These are phyloP conservation scores for Celastrina argiolus DNA, from an alignment of 2,888 invertebrate genomes.

Conservation along the genomic window DNA sequence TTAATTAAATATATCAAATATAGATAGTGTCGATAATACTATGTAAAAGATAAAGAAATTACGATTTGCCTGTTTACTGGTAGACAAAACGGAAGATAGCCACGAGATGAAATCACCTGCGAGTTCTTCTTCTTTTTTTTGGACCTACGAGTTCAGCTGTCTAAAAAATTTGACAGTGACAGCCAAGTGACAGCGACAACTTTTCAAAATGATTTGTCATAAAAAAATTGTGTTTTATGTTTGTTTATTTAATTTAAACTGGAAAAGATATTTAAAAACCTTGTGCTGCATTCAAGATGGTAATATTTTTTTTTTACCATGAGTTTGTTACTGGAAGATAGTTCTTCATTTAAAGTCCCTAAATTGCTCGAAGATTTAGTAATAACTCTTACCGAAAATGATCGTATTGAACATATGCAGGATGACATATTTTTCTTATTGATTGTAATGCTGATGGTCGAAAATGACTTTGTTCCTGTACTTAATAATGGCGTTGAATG, in stretches of 20 bases:
- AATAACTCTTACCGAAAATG: constrained; percentile 42
- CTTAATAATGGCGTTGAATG: constrained; percentile 39
- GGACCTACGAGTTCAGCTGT: no score
- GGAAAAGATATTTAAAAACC: not conserved
- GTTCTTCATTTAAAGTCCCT: constrained; percentile 52
- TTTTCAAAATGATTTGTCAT: constrained; percentile 1
- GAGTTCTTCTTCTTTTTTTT: no score
- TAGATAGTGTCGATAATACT: not conserved
- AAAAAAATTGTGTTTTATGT: not conserved
- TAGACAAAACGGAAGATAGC: not conserved
- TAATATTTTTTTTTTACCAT: constrained; percentile 23
- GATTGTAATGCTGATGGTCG: constrained; percentile 55
- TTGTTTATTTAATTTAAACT: not conserved
- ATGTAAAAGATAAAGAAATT: not conserved
- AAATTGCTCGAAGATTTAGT: constrained; percentile 48
- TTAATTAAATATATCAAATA: no score
- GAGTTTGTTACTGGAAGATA: constrained; percentile 50
- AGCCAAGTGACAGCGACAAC: not conserved
- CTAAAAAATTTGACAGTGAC: not conserved
- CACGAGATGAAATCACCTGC: not conserved
- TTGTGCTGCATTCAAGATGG: not conserved
- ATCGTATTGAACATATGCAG: constrained; percentile 47
- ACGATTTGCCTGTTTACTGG: not conserved
- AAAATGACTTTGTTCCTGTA: constrained; percentile 57
- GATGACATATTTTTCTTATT: constrained; percentile 59